These are phyloP conservation scores for Electrona antarctica DNA, from an alignment of 2,113 vertebrate genomes.

Conservation along the genomic window DNA sequence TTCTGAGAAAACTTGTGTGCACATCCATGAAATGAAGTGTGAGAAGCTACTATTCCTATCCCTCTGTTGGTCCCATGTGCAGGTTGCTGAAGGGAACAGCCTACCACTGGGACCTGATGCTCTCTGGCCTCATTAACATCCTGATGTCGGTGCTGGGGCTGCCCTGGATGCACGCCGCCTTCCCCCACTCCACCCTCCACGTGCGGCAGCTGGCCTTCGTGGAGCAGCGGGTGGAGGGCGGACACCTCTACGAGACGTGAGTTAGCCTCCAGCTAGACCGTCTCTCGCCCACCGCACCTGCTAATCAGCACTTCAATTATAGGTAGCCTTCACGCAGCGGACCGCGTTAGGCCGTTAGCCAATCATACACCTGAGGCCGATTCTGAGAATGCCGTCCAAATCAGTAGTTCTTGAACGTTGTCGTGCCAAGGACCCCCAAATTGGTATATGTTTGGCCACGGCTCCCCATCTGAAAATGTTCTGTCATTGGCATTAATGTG, in stretches of 20 bases:
- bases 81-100: slow-evolving; percentile 96
- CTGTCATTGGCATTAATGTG: too few relatives aligned
- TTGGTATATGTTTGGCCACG: too few relatives aligned
- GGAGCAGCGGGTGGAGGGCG: slow-evolving; percentile 94
- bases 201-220: slow-evolving; percentile 94
- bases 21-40: too few relatives aligned
- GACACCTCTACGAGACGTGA: slow-evolving; percentile 97
- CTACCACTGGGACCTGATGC: slow-evolving; percentile 98
- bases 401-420: too few relatives aligned
- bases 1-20: too few relatives aligned
- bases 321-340: slow-evolving; percentile 41
- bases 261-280: slow-evolving; percentile 54
- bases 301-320: slow-evolving; percentile 54
- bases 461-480: too few relatives aligned
- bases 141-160: slow-evolving; percentile 93
- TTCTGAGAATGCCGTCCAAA: too few relatives aligned
- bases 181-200: slow-evolving; percentile 95
- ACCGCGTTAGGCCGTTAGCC: slow-evolving; percentile 41
- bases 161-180: slow-evolving; percentile 97
- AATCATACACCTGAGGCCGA: not conserved
- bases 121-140: slow-evolving; percentile 93
- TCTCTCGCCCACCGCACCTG: not conserved
- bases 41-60: too few relatives aligned
- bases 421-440: too few relatives aligned
- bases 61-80: slow-evolving; percentile 5